Evolutionary conservation across 2,113 vertebrate genomes (phyloP).

Genomic region (Lethenteron reissneri): DNA sequence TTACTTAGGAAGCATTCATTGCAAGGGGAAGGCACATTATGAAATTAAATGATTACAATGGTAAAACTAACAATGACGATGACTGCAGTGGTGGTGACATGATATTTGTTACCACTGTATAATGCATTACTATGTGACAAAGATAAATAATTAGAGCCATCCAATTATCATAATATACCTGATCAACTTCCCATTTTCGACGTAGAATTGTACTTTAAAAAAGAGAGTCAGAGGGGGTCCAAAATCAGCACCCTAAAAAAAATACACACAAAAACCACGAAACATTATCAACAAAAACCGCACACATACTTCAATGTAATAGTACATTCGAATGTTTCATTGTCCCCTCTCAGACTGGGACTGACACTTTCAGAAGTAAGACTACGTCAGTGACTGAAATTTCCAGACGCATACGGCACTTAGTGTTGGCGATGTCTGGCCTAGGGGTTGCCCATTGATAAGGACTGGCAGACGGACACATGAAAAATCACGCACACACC

Average conservation of each 20-base stretch:
- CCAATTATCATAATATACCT: conserved; percentile 22
- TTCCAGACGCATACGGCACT: background rate
- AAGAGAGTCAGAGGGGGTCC: background rate
- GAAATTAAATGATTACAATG: background rate
- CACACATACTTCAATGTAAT: background rate
- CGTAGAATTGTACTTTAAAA: conserved; percentile 55
- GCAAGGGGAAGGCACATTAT: background rate
- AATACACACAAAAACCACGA: background rate
- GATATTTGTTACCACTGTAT: background rate
- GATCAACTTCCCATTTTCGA: conserved; percentile 54
- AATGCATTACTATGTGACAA: background rate
- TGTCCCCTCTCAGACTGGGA: background rate
- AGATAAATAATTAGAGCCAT: background rate
- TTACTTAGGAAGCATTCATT: background rate
- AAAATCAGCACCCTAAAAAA: background rate
- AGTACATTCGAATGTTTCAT: background rate
- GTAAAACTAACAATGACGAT: conserved; percentile 2
- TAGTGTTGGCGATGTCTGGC: background rate
- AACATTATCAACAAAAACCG: background rate
- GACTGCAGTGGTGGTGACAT: background rate
- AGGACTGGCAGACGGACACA: background rate
- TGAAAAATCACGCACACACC: background rate
- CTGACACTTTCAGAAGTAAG: background rate
- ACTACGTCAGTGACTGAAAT: background rate
- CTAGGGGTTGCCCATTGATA: background rate